Conservation (phyloP, 2,888 invertebrate species). For the Eupelmus urozonus region DNA sequence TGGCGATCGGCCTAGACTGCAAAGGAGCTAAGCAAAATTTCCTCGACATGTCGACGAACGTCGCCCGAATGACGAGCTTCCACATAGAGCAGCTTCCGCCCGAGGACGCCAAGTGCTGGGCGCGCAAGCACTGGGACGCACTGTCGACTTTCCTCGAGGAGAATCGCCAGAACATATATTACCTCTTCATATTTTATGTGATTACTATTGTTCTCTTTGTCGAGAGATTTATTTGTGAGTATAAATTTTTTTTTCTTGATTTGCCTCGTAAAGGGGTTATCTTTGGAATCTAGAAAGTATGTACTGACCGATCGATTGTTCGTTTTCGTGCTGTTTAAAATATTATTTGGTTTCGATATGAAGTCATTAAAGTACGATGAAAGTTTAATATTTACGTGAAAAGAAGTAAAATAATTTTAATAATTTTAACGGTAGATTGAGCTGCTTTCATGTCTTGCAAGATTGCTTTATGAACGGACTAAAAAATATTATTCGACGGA, state of each 20-base stretch:
- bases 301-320: too few relatives aligned
- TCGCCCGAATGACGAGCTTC: constrained; percentile 96
- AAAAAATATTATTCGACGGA: too few relatives aligned
- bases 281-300: too few relatives aligned
- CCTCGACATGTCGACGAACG: constrained; percentile 95
- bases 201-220: constrained; percentile 95
- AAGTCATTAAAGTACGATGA: too few relatives aligned
- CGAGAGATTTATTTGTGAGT: constrained; percentile 94
- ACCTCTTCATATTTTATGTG: constrained; percentile 96
- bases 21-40: constrained; percentile 97
- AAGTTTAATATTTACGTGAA: too few relatives aligned
- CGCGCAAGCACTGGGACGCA: constrained; percentile 89
- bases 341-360: too few relatives aligned
- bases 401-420: too few relatives aligned
- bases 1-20: constrained; percentile 95
- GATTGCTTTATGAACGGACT: too few relatives aligned
- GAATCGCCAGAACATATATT: constrained; percentile 96
- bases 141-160: constrained; percentile 95
- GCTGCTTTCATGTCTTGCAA: too few relatives aligned
- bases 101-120: constrained; percentile 81
- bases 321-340: too few relatives aligned
- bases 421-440: too few relatives aligned
- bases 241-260: constrained; percentile 2
- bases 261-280: too few relatives aligned
- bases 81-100: constrained; percentile 86